Percentiles rank a stretch among this genome's conserved stretches.
Conservation (phyloP, 2,113 vertebrate genomes). For the Noctilio leporinus region DNA sequence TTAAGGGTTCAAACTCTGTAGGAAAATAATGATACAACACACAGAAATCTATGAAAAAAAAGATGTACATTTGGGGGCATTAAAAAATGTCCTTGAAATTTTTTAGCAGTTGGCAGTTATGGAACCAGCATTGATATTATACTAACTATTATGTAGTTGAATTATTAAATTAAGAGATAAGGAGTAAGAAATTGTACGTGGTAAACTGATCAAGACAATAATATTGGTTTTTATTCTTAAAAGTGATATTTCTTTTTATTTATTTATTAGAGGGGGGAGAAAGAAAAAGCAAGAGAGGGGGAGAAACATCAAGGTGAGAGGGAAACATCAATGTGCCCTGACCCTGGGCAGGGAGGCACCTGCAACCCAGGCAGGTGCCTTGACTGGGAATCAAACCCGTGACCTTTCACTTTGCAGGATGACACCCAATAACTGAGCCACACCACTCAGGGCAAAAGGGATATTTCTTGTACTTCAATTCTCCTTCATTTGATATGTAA, state of each 20-base stretch:
- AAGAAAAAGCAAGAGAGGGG: too few relatives aligned
- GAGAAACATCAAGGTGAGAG: too few relatives aligned
- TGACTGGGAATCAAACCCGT: too few relatives aligned
- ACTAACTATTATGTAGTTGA: background rate
- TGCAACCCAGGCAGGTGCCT: too few relatives aligned
- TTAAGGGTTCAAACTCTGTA: background rate
- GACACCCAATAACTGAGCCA: too few relatives aligned
- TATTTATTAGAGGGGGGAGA: too few relatives aligned
- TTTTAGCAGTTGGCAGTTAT: background rate
- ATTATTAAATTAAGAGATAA: background rate
- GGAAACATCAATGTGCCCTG: too few relatives aligned
- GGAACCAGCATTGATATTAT: background rate
- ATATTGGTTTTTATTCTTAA: background rate
- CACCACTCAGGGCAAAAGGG: background rate
- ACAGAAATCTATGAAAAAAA: constrained; percentile 6
- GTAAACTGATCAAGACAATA: background rate
- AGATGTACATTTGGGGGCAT: background rate
- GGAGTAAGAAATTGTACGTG: background rate
- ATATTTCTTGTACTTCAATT: background rate
- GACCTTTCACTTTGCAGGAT: too few relatives aligned
- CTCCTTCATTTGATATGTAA: background rate
- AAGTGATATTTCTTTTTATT: background rate
- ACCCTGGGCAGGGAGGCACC: too few relatives aligned
- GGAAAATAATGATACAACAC: background rate
- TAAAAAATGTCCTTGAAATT: background rate